phyloP scores from a whole-genome alignment of 2,797 vertebrate genomes.

The Enteromius fasciolatus region DNA sequence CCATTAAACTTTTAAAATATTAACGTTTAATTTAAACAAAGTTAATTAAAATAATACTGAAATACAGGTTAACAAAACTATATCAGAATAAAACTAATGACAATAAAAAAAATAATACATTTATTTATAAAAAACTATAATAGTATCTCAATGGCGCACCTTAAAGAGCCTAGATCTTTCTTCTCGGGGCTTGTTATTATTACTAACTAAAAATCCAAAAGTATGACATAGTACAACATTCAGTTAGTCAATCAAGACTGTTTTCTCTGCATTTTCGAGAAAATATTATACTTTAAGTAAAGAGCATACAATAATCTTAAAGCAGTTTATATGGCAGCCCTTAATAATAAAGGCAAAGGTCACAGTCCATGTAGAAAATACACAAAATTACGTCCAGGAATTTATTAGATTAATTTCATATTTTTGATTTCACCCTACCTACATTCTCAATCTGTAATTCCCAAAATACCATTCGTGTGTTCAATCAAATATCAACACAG shows the following conservation, averaged over 20 bases:
- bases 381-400: neutral
- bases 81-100: too few species aligned
- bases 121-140: neutral
- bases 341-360: slow-evolving; percentile 6
- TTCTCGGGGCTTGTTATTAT: neutral
- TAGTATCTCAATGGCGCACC: neutral
- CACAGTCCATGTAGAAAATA: neutral
- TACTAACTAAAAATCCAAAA: neutral
- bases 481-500: neutral
- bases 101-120: too few species aligned
- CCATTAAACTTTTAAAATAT: neutral
- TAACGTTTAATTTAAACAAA: neutral
- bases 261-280: neutral
- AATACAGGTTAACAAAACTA: neutral
- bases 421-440: neutral
- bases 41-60: neutral
- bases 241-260: neutral
- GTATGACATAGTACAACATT: neutral
- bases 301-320: neutral
- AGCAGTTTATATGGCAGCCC: slow-evolving; percentile 21
- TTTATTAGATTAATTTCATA: neutral
- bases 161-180: neutral
- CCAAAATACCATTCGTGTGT: neutral
- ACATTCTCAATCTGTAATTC: neutral
- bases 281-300: neutral